Base-by-base conservation (phyloP, 2,113 vertebrate genomes). In the Corythornis madagascariensis region DNA sequence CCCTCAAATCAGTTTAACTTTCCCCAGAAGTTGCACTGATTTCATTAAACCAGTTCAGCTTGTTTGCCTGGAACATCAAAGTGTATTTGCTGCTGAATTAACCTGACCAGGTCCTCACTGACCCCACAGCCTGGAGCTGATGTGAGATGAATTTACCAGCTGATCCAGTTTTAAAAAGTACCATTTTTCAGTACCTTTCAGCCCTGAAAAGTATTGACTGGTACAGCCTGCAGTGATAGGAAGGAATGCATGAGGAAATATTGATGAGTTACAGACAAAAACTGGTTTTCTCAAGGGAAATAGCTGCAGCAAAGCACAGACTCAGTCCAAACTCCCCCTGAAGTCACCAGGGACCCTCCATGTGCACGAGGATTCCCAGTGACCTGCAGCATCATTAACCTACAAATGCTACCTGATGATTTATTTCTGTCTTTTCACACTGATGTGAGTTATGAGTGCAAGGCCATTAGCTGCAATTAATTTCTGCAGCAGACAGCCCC, bases 221-320 rank as follows among this genome's bases (percentile, higher is more conserved):
- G 24, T 31, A 33, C 1, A 0, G 45, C 29, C 56, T 57, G 35
- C 25, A 60, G 52, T 1, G 0, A 40, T 2, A 43, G 60, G 33
- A 73, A 59, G 61, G n/a, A 60, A 60, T 14, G 38, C 10, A 4
- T 13, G 11, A 24, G 61, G 55, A 67, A 60, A 17, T 35, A 18
- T 4, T 6, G 9, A 31, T 3, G 3, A 81, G 28, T 42, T 24
- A 16, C 31, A 56, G 20, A 10, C 13, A 42, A 55, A 77, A 75
- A 19, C 40, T 22, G 11, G 65, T 50, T 5, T 55, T 35, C 71
- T 55, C 1, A 0, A 40, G 42, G 53, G 31, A 82, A 72, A 29
- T 2, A 50, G 65, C 47, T 45, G 60, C 59, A 67, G 72, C 40
- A 38, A 10, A 67, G n/a, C 9, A 13, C 35, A 21, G 18, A 29